Evolutionary conservation across 35 echinoderm and acorn worm species (phyloP).

Genomic region (Lytechinus pictus): DNA sequence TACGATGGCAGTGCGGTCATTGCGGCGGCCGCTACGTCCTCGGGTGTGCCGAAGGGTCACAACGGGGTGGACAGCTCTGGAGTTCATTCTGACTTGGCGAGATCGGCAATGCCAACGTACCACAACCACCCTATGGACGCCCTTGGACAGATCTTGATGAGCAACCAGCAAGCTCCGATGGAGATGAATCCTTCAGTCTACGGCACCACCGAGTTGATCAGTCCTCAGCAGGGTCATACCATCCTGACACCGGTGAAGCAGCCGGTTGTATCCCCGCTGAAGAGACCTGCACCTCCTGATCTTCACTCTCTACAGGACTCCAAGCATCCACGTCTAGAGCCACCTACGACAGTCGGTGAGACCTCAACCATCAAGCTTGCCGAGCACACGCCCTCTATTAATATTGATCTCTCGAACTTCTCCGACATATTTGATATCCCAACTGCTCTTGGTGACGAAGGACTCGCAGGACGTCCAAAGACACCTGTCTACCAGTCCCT

Average conservation of each 20-base stretch:
- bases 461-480: conserved; percentile 88
- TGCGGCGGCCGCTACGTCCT: background rate
- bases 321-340: conserved; percentile 41
- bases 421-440: conserved; percentile 92
- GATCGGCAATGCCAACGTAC: conserved; percentile 29
- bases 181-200: background rate
- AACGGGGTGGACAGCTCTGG: background rate
- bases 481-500: conserved; percentile 76
- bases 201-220: conserved; percentile 24
- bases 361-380: conserved; percentile 68
- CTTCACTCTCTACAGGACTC: conserved; percentile 56
- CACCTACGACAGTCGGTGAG: background rate
- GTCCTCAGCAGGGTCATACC: conserved; percentile 29
- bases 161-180: background rate
- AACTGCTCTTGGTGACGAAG: conserved; percentile 69
- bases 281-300: conserved; percentile 72
- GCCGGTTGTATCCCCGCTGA: conserved; percentile 34
- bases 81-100: background rate
- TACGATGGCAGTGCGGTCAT: background rate
- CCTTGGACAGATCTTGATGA: background rate
- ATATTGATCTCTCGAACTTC: conserved; percentile 85
- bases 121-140: conserved; percentile 42
- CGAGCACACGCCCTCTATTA: conserved; percentile 82
- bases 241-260: conserved; percentile 60
- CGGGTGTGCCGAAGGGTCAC: background rate